Evolutionary conservation across 1,140 invertebrate species (phyloP).

Genomic region (Pentalonia nigronervosa): DNA sequence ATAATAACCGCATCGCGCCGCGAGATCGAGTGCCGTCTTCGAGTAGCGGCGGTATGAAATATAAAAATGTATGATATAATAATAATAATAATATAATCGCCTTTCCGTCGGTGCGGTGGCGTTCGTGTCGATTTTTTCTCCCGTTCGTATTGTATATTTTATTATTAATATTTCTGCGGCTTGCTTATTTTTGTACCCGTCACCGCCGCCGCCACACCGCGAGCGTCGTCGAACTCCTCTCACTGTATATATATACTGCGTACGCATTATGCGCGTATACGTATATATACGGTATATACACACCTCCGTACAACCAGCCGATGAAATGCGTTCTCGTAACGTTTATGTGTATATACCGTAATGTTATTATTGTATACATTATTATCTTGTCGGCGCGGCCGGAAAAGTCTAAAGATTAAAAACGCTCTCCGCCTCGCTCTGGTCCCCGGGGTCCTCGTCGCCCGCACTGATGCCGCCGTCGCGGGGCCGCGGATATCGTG

Average conservation of each 20-base stretch:
- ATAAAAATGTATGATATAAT: neutral
- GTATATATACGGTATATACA: neutral
- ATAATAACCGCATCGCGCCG: neutral
- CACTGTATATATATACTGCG: neutral
- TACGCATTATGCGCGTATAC: neutral
- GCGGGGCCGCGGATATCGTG: neutral
- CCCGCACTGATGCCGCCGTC: neutral
- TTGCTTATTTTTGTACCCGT: neutral
- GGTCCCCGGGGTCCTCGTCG: neutral
- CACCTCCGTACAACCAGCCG: neutral
- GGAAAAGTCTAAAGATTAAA: constrained; percentile 42
- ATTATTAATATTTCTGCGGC: neutral
- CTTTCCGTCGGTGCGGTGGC: neutral
- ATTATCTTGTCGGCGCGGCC: neutral
- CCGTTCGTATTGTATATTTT: neutral
- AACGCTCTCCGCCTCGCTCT: neutral
- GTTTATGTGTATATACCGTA: neutral
- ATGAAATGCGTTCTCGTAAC: neutral
- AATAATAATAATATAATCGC: neutral
- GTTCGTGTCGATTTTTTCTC: neutral
- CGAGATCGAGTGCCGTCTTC: constrained; percentile 18
- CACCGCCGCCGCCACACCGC: no score
- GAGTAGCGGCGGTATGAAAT: neutral
- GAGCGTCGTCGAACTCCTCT: neutral
- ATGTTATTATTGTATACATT: constrained; percentile 18